These are phyloP conservation scores for Steinernema feltiae DNA, from an alignment of 1,140 invertebrate species.

Conservation along the genomic window DNA sequence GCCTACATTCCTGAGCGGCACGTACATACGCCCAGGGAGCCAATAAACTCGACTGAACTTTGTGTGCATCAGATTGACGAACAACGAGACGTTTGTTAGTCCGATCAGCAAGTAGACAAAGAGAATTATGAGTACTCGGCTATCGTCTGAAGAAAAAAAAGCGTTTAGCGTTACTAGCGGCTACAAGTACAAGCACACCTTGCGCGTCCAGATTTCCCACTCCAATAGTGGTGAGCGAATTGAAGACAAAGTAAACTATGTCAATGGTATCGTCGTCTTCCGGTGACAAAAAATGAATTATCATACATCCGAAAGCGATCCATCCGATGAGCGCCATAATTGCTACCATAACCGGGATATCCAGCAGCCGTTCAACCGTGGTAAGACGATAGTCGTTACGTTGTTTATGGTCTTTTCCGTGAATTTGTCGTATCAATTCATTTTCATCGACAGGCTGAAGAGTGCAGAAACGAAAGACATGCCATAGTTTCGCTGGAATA, in stretches of 20 bases:
- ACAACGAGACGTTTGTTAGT: conserved; percentile 28
- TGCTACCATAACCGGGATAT: conserved; percentile 25
- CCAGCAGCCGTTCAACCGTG: conserved; percentile 17
- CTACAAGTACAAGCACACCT: conserved; percentile 4
- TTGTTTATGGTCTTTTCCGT: conserved; percentile 19
- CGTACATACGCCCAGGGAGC: conserved; percentile 27
- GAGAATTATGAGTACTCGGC: conserved; percentile 18
- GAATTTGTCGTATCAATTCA: conserved; percentile 25
- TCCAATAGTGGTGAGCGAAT: conserved; percentile 25
- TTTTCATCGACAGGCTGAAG: conserved; percentile 28
- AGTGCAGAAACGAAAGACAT: conserved; percentile 26
- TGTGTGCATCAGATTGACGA: conserved; percentile 29
- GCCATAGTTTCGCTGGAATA: conserved; percentile 27
- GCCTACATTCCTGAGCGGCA: conserved; percentile 19
- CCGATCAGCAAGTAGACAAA: conserved; percentile 28
- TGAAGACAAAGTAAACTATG: conserved; percentile 29
- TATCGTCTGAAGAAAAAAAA: conserved; percentile 1
- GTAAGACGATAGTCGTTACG: conserved; percentile 25
- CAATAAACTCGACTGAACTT: conserved; percentile 31
- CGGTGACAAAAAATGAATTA: background rate
- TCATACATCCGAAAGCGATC: conserved; percentile 22
- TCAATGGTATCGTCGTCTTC: conserved; percentile 16
- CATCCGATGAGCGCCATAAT: conserved; percentile 24
- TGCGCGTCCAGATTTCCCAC: conserved; percentile 6
- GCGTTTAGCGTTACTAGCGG: background rate